These are phyloP conservation scores for Ptychodera flava DNA, from an alignment of 35 echinoderm and acorn worm genomes.

Conservation along the genomic window DNA sequence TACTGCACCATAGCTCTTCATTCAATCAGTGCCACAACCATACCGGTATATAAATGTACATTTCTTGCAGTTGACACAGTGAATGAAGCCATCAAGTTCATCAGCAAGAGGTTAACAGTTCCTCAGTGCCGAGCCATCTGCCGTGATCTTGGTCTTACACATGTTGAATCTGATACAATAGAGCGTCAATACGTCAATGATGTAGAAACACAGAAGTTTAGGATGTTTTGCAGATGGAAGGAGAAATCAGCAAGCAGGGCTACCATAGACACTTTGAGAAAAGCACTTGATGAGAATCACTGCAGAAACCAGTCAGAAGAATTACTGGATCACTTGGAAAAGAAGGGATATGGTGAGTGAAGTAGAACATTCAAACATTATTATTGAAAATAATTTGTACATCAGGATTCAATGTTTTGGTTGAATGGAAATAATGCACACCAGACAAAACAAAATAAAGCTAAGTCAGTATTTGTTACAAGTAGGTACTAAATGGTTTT, in stretches of 20 bases:
- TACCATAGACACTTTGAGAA: not conserved
- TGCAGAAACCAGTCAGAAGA: not conserved
- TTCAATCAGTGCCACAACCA: too few relatives aligned
- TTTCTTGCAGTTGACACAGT: not conserved
- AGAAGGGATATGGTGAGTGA: not conserved
- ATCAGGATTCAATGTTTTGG: too few relatives aligned
- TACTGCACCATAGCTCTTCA: too few relatives aligned
- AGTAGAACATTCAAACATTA: too few relatives aligned
- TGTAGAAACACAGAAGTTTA: not conserved
- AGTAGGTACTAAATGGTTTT: too few relatives aligned
- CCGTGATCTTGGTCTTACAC: not conserved
- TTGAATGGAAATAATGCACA: too few relatives aligned
- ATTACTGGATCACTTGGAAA: not conserved
- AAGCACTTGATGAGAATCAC: not conserved
- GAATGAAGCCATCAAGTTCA: not conserved
- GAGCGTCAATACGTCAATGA: not conserved
- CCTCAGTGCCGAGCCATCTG: not conserved
- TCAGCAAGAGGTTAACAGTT: not conserved
- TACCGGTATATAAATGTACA: too few relatives aligned
- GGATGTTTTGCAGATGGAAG: not conserved
- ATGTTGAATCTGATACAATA: not conserved
- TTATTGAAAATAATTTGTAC: too few relatives aligned
- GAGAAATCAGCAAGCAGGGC: not conserved
- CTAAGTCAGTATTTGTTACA: too few relatives aligned
- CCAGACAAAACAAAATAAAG: too few relatives aligned